Percentiles rank a stretch among this genome's conserved stretches.
Evolutionary conservation across 2,888 invertebrate species (phyloP).

Genomic region (Drosophila paramelanica): DNA sequence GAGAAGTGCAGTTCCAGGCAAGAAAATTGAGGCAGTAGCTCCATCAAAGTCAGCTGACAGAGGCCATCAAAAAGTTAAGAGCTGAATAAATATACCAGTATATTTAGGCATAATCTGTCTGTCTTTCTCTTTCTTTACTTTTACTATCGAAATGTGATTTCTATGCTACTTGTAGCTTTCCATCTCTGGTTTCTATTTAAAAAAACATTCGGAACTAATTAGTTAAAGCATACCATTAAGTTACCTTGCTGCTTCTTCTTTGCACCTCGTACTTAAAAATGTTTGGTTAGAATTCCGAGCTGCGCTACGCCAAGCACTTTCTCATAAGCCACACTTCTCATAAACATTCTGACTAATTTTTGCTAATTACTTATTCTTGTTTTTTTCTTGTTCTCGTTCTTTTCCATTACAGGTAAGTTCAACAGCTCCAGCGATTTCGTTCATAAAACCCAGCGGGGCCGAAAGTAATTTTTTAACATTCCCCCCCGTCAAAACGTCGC

Average conservation of each 20-base stretch:
- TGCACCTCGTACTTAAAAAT: constrained; percentile 11
- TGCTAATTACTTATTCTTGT: constrained; percentile 70
- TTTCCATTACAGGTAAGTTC: constrained; percentile 73
- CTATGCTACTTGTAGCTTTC: constrained; percentile 2
- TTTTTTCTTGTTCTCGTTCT: constrained; percentile 34
- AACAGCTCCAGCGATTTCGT: constrained; percentile 27
- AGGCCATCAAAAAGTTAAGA: background rate
- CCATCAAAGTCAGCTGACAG: too few relatives aligned
- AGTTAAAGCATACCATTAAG: constrained; percentile 2
- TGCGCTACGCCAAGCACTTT: constrained; percentile 16
- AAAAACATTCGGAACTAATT: constrained; percentile 11
- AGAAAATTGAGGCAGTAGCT: background rate
- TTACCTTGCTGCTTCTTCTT: background rate
- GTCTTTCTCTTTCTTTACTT: background rate
- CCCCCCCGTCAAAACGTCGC: background rate
- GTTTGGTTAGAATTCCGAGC: constrained; percentile 29
- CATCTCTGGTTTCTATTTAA: constrained; percentile 10
- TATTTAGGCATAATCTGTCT: background rate
- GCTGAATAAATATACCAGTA: background rate
- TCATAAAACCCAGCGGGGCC: constrained; percentile 42
- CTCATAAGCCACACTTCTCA: constrained; percentile 45
- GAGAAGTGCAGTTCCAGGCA: background rate
- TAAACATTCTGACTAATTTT: constrained; percentile 61
- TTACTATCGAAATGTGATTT: background rate
- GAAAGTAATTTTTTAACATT: constrained; percentile 30